A percentile compares a stretch with the other conserved stretches of the same genome.
These are phyloP conservation scores for Sandelia bainsii DNA, from an alignment of 2,797 vertebrate genomes.

Conservation along the genomic window DNA sequence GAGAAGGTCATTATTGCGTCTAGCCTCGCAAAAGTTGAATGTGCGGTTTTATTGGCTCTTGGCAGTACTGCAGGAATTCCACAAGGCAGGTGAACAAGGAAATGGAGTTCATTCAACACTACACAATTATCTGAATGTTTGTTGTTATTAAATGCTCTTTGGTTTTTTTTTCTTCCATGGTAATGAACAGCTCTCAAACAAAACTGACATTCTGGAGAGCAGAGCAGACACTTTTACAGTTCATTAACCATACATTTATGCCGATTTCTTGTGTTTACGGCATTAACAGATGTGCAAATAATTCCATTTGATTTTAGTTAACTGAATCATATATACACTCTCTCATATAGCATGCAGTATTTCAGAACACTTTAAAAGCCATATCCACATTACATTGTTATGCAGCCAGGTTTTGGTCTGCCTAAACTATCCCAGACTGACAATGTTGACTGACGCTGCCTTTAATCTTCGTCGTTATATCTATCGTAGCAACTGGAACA, in stretches of 20 bases:
- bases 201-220: conserved; percentile 53
- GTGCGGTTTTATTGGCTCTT: conserved; percentile 71
- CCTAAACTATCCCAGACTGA: conserved; percentile 46
- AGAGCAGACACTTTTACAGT: conserved; percentile 73
- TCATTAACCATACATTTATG: conserved; percentile 65
- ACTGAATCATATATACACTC: conserved; percentile 19
- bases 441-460: conserved; percentile 15
- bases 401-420: conserved; percentile 8
- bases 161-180: conserved; percentile 25
- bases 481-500: conserved; percentile 58
- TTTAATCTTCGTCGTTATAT: conserved; percentile 57
- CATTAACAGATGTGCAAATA: conserved; percentile 69
- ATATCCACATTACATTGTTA: conserved; percentile 16
- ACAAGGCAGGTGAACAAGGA: conserved; percentile 79
- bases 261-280: conserved; percentile 65
- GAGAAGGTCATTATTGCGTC: conserved; percentile 74
- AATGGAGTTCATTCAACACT: conserved; percentile 76
- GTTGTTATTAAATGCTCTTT: conserved; percentile 64
- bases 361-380: conserved; percentile 8
- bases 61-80: conserved; percentile 74
- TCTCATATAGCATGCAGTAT: not conserved
- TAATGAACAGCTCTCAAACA: conserved; percentile 53
- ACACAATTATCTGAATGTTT: conserved; percentile 77
- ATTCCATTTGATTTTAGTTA: conserved; percentile 40
- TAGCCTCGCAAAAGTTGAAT: conserved; percentile 64